Base-by-base conservation (phyloP, 2,113 vertebrate species). In the Percina caprodes region DNA sequence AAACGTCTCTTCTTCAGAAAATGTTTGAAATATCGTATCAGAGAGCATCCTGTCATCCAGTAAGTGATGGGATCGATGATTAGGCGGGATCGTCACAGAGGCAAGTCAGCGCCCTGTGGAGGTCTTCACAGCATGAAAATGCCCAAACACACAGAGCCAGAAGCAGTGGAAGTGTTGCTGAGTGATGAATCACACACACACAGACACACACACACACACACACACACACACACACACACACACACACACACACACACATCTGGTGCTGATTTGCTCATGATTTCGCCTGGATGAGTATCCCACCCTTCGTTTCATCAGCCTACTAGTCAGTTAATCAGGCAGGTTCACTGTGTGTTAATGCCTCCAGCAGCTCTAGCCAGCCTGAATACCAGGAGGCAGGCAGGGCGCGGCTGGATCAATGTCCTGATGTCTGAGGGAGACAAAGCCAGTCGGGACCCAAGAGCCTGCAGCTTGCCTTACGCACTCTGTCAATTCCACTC, bases 401-500 rank as follows among this genome's bases (percentile, higher is more conserved):
- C 56, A 23, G 84, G 86, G 70, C 7, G 65, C 18, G 13, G 74
- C 83, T 52, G 73, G 81, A 91, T 92, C 89, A 71, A 92, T 90
- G 86, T 73, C 48, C 77, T 69, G 59, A 60, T 69, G 78, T 89
- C 87, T 79, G 77, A 59, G 49, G 70, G 77, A 89, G 85, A 76
- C 69, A 5, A 76, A 77, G 74, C 66, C 62, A 7, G 67, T 26
- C 1, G n/a, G 72, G 51, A 82, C 59, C 58, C 65, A 2, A 9
- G 65, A 66, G 55, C 65, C 63, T 19, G 60, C 73, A 77, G 82
- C 82, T 48, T 68, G 84, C 88, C 86, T 13, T 68, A 65, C 56
- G 89, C 49, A 62, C 48, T 66, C 77, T 69, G 85, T 93, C 91
- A 81, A 80, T 87, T 88, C 81, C 72, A 69, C 69, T 91, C 84